Percentiles rank a stretch among this genome's conserved stretches.
phyloP scores from a whole-genome alignment of 1,140 invertebrate genomes.

The Brachionus sp. region DNA sequence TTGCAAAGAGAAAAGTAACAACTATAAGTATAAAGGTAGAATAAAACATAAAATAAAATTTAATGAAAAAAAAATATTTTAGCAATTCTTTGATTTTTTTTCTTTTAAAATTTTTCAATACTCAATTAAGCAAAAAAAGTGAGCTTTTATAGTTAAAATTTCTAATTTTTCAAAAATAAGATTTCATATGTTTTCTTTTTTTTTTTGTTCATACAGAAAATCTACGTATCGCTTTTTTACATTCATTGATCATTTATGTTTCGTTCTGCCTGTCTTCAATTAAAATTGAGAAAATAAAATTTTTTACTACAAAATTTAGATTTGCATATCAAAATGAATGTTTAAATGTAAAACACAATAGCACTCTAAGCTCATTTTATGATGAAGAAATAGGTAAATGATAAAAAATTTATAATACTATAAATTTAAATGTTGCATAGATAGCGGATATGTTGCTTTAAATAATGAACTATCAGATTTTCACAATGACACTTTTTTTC shows the following conservation, averaged over 20 bases:
- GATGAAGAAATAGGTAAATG: slow-evolving; percentile 7
- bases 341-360: not conserved
- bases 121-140: too few species aligned
- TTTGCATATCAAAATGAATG: not conserved
- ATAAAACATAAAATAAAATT: not conserved
- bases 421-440: not conserved
- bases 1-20: not conserved
- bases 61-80: too few species aligned
- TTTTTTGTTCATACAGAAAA: too few species aligned
- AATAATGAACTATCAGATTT: not conserved
- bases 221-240: too few species aligned
- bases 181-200: too few species aligned
- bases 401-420: not conserved
- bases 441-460: not conserved
- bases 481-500: slow-evolving; percentile 16
- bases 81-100: too few species aligned
- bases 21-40: not conserved
- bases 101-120: too few species aligned
- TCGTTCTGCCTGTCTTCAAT: not conserved
- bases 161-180: too few species aligned
- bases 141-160: too few species aligned
- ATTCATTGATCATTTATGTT: too few species aligned
- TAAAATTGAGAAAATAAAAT: too few species aligned
- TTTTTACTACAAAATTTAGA: not conserved
- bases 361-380: slow-evolving; percentile 24